Base-by-base conservation (phyloP, 1,140 invertebrate genomes). In the Lasioglossum baleicum region DNA sequence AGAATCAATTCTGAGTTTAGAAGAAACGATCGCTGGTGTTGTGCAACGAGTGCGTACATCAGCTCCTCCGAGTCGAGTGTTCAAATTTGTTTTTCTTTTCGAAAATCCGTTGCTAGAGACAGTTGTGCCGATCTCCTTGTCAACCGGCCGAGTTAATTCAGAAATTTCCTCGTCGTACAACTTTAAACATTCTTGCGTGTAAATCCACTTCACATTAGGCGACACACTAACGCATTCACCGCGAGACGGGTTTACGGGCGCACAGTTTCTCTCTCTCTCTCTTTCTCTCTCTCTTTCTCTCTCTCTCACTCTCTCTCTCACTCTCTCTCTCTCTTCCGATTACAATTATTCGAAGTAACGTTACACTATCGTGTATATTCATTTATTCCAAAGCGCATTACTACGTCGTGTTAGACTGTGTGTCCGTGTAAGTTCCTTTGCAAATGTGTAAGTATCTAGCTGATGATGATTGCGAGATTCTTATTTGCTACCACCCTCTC, bases 401-500 rank as follows among this genome's bases (percentile, higher is more conserved):
- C 84, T 85, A 85, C 84, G 70, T 85, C 84, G 83, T 85, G 84
- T 85, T 82, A 85, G 84, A 85, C 67, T 82, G 80, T 78, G 80
- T 81, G 80, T 79, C 11, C 64, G 65, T 85, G 83, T 85, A 75
- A 82, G 61, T 79, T 26, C 1, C 26, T 81, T 79, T 85, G 84
- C 83, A 85, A 85, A 85, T 79, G 83, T 85, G 80, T 85, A 85
- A 85, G 53, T 85, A 85, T 72, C 84, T 85, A 85, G 84, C 83
- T 85, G 84, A 85, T 79, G 84, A 84, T 82, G 80, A 85, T 70
- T 82, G 80, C 84, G 75, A 81, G 82, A 85, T 76, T 85, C 75
- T 69, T 75, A 64, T 61, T 67, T n/a, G 56, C 63, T 51, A 42
- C 22, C 51, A 42, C 48, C 40, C 69, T 77, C 73, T 84, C 83